Evolutionary conservation across 2,888 invertebrate species (phyloP), one percentile per base, ranked within the genome.

Genomic region (Ferrisia virgata): DNA sequence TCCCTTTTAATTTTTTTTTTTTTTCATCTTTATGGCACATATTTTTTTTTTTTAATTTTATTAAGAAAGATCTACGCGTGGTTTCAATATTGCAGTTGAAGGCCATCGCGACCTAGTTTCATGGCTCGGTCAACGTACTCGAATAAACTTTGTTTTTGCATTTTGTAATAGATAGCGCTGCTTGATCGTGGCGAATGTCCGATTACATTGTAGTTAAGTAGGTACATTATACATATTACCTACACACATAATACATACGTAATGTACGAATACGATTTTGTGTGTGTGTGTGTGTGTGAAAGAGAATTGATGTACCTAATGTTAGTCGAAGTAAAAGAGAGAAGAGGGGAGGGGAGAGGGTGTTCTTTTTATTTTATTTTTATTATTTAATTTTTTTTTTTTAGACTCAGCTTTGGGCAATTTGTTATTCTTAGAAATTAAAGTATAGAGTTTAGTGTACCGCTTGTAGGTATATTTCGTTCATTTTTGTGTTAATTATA

Each of bases 61-160:
- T 79, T 39, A 69, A 82, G 64, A 82, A 72, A 83, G 83, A 76
- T 83, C 76, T 72, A 28, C 72, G 31, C 69, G 83, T 76, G 18
- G 43, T 72, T 83, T 83, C 76, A 72, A 40, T 82, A 82, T 83
- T 83, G 43, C 83, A 33, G 43, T 28, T 83, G 83, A 83, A 83
- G 83, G 83, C 83, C 83, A 83, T 31, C 72, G 72, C 76, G 83
- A 83, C 83, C 83, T 40, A 83, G 69, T 83, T 83, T 28, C 28
- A 76, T 33, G 47, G 69, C 72, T 83, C 40, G 83, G 83, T 83
- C 83, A 83, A 83, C 83, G 83, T 33, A 43, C 83, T 72, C 83
- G 83, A 76, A 28, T 83, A 83, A 83, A 83, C 83, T 83, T 72
- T 69, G 69, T 64, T 33, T 81, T 47, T 36, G 18, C 18, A 33